phyloP scores from a whole-genome alignment of 2,797 vertebrate species.

The Anguilla obscura region DNA sequence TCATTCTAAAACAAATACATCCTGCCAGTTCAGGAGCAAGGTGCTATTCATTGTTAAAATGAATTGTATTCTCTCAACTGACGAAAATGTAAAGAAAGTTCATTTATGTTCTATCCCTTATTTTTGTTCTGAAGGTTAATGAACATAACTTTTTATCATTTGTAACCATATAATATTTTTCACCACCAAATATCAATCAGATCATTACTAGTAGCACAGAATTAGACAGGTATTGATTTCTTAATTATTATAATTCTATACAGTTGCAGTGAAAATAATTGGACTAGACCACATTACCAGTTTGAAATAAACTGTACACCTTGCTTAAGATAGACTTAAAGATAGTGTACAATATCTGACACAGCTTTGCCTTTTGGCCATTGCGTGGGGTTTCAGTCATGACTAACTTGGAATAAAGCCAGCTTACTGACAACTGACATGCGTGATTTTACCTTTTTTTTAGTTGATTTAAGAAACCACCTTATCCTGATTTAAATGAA shows the following conservation, averaged over 20 bases:
- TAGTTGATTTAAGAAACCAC: background rate
- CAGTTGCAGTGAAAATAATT: background rate
- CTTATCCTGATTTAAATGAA: background rate
- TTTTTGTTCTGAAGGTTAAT: background rate
- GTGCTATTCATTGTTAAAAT: background rate
- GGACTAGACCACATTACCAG: background rate
- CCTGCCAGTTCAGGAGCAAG: background rate
- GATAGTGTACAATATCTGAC: background rate
- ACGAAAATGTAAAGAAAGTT: background rate
- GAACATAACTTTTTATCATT: background rate
- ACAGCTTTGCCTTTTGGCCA: background rate
- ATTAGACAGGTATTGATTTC: background rate
- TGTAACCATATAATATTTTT: background rate
- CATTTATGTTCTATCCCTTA: background rate
- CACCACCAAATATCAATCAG: background rate
- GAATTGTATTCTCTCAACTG: background rate
- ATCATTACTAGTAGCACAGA: background rate
- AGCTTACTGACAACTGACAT: background rate
- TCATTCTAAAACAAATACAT: background rate
- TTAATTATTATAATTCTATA: background rate
- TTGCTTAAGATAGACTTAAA: background rate
- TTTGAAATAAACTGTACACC: background rate
- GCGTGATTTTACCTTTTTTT: background rate
- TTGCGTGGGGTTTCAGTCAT: background rate
- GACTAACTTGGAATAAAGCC: background rate